Evolutionary conservation across 1,140 invertebrate genomes (phyloP).

Genomic region (Choristoneura fumiferana): DNA sequence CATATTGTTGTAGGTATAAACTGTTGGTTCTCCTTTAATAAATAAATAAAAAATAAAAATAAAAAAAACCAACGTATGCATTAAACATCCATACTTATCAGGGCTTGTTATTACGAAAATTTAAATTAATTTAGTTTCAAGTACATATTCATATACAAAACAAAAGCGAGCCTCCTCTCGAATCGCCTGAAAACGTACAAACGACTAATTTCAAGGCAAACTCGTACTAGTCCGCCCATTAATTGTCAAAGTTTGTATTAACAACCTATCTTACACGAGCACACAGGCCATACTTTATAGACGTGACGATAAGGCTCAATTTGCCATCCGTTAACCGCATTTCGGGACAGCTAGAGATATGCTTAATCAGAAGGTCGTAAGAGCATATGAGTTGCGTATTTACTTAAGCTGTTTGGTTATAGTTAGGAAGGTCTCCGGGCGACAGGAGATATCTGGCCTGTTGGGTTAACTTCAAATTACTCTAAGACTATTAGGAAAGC

Average conservation of each 20-base stretch:
- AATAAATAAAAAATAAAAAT: no score
- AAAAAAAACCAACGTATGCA: no score
- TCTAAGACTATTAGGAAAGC: constrained; percentile 8
- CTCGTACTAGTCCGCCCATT: constrained; percentile 6
- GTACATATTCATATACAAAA: background rate
- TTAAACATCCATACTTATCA: no score
- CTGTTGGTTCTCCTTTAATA: no score
- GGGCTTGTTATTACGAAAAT: background rate
- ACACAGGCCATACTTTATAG: background rate
- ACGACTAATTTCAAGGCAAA: constrained; percentile 12
- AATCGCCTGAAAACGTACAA: background rate
- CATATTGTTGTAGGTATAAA: no score
- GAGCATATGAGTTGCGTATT: background rate
- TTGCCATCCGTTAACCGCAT: background rate
- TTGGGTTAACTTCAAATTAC: constrained; percentile 11
- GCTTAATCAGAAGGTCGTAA: background rate
- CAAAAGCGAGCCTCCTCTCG: background rate
- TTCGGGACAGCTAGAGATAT: background rate
- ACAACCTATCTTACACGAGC: background rate
- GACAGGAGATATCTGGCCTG: constrained; percentile 7
- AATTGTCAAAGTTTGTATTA: constrained; percentile 6
- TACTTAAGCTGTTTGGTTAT: background rate
- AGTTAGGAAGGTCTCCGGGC: background rate
- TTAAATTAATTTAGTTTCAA: background rate
- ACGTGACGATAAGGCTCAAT: background rate